A percentile compares a stretch with the other conserved stretches of the same genome.
phyloP scores from a whole-genome alignment of 1,140 invertebrate genomes.

The Chrysopa pallens region DNA sequence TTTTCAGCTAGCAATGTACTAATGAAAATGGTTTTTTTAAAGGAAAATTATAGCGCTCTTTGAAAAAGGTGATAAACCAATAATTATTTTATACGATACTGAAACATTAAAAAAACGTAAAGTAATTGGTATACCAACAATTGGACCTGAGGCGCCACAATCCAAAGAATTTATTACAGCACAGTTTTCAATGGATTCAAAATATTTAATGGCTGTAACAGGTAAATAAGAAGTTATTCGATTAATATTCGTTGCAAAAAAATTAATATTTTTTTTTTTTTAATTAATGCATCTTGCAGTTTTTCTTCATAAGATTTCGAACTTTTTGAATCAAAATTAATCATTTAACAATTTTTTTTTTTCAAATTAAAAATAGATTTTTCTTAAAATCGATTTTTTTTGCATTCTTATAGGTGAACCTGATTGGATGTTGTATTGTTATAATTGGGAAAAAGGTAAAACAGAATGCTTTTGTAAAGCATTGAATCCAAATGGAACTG shows the following conservation, averaged over 20 bases:
- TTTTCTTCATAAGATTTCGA: too few species aligned
- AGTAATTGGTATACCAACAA: constrained; percentile 25
- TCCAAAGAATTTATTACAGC: constrained; percentile 45
- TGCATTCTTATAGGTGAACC: too few species aligned
- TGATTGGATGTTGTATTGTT: constrained; percentile 63
- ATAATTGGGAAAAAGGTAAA: constrained; percentile 70
- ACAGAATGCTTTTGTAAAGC: constrained; percentile 56
- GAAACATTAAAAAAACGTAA: constrained; percentile 35
- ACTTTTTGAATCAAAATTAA: too few species aligned
- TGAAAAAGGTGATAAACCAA: constrained; percentile 31
- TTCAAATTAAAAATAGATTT: too few species aligned
- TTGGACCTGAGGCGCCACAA: constrained; percentile 16
- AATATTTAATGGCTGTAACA: constrained; percentile 57
- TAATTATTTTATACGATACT: constrained; percentile 46
- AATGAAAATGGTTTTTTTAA: too few species aligned
- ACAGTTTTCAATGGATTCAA: constrained; percentile 60
- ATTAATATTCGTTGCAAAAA: too few species aligned
- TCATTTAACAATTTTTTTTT: too few species aligned
- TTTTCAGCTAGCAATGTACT: too few species aligned
- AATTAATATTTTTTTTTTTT: too few species aligned
- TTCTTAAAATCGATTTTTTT: too few species aligned
- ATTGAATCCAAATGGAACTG: constrained; percentile 38
- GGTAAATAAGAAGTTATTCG: too few species aligned
- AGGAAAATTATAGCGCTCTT: constrained; percentile 36
- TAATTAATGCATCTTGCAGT: too few species aligned